Conservation (phyloP, 35 echinoderm and acorn worm species). For the Ophiothrix spiculata region DNA sequence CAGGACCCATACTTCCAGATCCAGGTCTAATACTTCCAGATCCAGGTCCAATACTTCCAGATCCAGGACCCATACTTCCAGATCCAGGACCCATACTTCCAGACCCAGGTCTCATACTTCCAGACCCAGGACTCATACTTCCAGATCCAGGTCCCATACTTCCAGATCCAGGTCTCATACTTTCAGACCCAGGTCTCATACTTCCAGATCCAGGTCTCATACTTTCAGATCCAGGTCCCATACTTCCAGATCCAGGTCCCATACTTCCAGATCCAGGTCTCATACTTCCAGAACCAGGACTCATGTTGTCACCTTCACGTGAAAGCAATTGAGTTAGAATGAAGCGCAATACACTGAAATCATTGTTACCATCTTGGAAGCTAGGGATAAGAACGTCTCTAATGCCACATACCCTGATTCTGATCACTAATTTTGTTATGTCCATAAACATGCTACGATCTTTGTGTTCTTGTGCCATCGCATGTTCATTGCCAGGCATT, state of each 20-base stretch:
- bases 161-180: not conserved
- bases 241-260: not conserved
- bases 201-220: not conserved
- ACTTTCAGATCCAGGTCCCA: not conserved
- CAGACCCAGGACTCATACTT: not conserved
- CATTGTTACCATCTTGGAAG: not conserved
- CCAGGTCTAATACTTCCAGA: not conserved
- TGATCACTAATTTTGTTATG: not conserved
- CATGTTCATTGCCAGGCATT: not conserved
- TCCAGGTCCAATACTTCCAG: not conserved
- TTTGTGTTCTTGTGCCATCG: not conserved
- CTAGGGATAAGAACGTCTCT: not conserved
- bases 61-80: not conserved
- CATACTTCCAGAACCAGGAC: no score
- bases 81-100: not conserved
- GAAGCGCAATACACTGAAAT: not conserved
- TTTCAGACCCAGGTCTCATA: not conserved
- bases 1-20: not conserved
- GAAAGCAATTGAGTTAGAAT: not conserved
- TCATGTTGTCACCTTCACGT: not conserved
- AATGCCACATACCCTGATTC: not conserved
- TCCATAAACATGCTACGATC: not conserved
- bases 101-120: not conserved
- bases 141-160: not conserved
- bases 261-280: no score